These are phyloP conservation scores for Platypus cylindrus DNA, from an alignment of 2,888 invertebrate genomes.

Conservation along the genomic window DNA sequence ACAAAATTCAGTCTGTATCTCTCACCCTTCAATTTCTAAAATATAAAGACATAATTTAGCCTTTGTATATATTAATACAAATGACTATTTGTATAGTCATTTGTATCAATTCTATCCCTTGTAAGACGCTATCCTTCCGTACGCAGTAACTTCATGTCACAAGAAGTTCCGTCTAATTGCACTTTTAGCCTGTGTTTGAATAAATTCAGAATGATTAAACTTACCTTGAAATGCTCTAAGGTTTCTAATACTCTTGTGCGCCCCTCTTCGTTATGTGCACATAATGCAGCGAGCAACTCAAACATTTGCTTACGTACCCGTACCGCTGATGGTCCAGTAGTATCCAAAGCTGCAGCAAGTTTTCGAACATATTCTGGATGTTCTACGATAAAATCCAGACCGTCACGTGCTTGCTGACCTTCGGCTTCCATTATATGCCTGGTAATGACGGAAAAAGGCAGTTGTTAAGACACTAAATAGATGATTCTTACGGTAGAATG, in stretches of 20 bases:
- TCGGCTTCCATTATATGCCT: conserved; percentile 2
- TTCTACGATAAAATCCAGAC: conserved; percentile 88
- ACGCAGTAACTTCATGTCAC: too few species aligned
- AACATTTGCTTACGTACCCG: conserved; percentile 95
- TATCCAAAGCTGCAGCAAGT: conserved; percentile 84
- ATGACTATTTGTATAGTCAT: too few species aligned
- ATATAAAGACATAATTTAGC: conserved; percentile 6
- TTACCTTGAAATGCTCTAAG: conserved; percentile 84
- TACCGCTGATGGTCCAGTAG: conserved; percentile 76
- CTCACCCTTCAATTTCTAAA: conserved; percentile 71
- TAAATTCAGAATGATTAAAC: too few species aligned
- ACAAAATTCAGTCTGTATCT: conserved; percentile 82
- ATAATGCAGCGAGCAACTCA: conserved; percentile 85
- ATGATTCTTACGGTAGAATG: too few species aligned
- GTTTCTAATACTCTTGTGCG: conserved; percentile 79
- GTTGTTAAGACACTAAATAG: too few species aligned
- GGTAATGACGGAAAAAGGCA: too few species aligned
- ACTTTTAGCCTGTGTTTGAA: too few species aligned
- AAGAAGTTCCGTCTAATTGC: too few species aligned
- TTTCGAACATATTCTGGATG: conserved; percentile 86
- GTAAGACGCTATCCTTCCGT: too few species aligned
- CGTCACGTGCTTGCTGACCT: conserved; percentile 52
- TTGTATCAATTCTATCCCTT: too few species aligned
- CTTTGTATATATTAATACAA: too few species aligned
- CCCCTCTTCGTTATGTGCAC: conserved; percentile 86